phyloP scores from a whole-genome alignment of 2,797 vertebrate species.

The Muscicapa comitata region DNA sequence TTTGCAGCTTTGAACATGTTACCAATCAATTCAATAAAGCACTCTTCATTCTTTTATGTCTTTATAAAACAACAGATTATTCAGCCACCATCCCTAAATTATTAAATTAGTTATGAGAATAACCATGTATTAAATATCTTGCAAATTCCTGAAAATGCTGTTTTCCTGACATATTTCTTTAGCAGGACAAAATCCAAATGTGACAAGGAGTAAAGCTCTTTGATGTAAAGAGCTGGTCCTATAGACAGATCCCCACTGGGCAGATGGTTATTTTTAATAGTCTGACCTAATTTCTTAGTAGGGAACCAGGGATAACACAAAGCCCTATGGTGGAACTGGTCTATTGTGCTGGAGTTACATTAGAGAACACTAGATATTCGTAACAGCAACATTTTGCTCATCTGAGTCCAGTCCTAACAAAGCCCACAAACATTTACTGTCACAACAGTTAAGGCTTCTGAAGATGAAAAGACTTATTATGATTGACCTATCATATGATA shows the following conservation, averaged over 20 bases:
- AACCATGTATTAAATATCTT: neutral
- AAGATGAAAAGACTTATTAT: neutral
- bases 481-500: neutral
- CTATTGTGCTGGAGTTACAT: neutral
- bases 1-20: neutral
- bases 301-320: conserved; percentile 47
- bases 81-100: neutral
- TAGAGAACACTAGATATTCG: neutral
- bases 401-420: neutral
- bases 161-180: conserved; percentile 28
- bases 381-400: neutral
- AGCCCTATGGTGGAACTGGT: neutral
- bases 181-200: neutral
- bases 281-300: conserved; percentile 65
- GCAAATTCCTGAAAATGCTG: neutral
- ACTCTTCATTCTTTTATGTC: neutral
- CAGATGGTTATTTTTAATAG: conserved; percentile 70
- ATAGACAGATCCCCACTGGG: conserved; percentile 40
- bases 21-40: neutral
- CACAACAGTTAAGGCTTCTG: neutral
- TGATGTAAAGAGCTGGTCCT: conserved; percentile 33
- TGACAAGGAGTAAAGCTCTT: conserved; percentile 30
- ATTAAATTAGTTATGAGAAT: neutral
- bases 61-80: neutral
- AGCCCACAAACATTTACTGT: neutral